These are phyloP conservation scores for Caenorhabditis sp. DNA, from an alignment of 2,888 invertebrate species.

Conservation along the genomic window DNA sequence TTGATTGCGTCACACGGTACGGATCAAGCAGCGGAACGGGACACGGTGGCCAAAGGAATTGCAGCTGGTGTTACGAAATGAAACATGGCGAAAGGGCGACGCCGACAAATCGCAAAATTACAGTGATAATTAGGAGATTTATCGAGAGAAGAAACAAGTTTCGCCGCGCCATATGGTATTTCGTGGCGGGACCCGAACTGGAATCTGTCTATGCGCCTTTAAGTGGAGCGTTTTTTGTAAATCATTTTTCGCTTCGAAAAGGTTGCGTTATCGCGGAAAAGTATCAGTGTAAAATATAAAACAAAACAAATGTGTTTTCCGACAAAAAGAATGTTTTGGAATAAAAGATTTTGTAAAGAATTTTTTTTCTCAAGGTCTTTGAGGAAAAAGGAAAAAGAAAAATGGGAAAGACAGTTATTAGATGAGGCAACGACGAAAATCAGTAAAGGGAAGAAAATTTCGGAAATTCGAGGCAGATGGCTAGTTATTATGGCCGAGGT, in stretches of 20 bases:
- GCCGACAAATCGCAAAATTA: slow-evolving; percentile 34
- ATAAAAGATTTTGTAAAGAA: too few relatives aligned
- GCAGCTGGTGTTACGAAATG: slow-evolving; percentile 46
- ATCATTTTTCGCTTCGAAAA: too few relatives aligned
- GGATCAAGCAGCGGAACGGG: slow-evolving; percentile 25
- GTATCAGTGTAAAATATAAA: neutral
- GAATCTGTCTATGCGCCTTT: slow-evolving; percentile 8
- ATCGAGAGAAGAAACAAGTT: neutral
- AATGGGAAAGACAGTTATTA: slow-evolving; percentile 20
- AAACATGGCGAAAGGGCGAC: neutral
- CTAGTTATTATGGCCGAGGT: slow-evolving; percentile 44
- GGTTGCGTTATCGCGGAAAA: too few relatives aligned
- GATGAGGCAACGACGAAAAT: neutral
- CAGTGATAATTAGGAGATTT: slow-evolving; percentile 23
- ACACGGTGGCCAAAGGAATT: neutral
- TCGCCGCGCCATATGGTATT: neutral
- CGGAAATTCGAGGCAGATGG: slow-evolving; percentile 52
- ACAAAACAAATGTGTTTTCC: neutral
- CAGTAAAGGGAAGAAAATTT: slow-evolving; percentile 23
- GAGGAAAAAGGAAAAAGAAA: neutral
- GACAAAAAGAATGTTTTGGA: slow-evolving; percentile 4
- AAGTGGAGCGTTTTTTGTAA: too few relatives aligned
- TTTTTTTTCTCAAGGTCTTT: slow-evolving; percentile 27
- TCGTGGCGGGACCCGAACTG: neutral
- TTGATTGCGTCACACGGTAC: slow-evolving; percentile 37